Evolutionary conservation across 1,140 invertebrate genomes (phyloP).

Genomic region (Ceratosolen solmsi): DNA sequence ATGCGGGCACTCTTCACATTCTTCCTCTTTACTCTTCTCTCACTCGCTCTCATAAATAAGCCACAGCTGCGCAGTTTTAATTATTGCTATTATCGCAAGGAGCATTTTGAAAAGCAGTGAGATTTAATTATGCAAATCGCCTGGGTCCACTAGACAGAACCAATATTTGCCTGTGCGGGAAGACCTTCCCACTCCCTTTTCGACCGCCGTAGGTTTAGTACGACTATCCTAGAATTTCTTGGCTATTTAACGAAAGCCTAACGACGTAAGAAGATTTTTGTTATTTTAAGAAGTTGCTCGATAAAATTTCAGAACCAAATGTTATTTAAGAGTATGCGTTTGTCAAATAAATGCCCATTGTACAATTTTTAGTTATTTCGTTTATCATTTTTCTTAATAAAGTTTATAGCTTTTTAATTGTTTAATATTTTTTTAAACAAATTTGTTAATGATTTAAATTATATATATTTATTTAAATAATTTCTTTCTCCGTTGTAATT

Average conservation of each 20-base stretch:
- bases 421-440: too few relatives aligned
- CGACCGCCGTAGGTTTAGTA: background rate
- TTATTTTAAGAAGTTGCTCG: background rate
- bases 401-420: too few relatives aligned
- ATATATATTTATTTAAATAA: too few relatives aligned
- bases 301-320: too few relatives aligned
- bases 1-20: constrained; percentile 17
- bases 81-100: constrained; percentile 59
- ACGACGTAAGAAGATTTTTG: background rate
- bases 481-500: too few relatives aligned
- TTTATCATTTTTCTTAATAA: too few relatives aligned
- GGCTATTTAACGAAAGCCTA: constrained; percentile 7
- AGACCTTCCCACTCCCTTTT: background rate
- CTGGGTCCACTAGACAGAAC: constrained; percentile 51
- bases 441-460: too few relatives aligned
- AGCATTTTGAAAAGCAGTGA: constrained; percentile 13
- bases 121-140: constrained; percentile 62
- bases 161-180: constrained; percentile 55
- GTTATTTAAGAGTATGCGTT: too few relatives aligned
- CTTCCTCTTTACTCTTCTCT: constrained; percentile 20
- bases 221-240: constrained; percentile 6
- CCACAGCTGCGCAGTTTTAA: constrained; percentile 56
- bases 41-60: constrained; percentile 63
- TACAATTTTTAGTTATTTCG: too few relatives aligned
- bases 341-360: too few relatives aligned